Evolutionary conservation across 2,888 invertebrate species (phyloP).

Genomic region (Lithophane semibrunnea): DNA sequence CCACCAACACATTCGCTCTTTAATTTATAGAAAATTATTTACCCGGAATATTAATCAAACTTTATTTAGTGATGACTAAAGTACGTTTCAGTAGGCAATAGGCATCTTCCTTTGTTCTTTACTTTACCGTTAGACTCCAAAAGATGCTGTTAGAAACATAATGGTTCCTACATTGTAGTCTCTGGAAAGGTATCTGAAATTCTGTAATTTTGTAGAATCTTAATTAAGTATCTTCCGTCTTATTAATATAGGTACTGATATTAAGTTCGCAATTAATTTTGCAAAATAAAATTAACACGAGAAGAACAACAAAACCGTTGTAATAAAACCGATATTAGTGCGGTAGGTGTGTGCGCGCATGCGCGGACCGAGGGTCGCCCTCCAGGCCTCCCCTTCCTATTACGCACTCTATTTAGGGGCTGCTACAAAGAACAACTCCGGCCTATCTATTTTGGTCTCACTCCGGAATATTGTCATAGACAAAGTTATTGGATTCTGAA

Average conservation of each 20-base stretch:
- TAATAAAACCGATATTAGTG: constrained; percentile 88
- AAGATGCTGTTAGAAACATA: constrained; percentile 18
- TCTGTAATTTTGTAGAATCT: constrained; percentile 13
- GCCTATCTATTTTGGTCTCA: constrained; percentile 89
- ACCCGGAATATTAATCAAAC: constrained; percentile 15
- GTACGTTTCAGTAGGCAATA: constrained; percentile 3
- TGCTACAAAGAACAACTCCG: constrained; percentile 87
- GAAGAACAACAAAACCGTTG: constrained; percentile 84
- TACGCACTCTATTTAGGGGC: constrained; percentile 90
- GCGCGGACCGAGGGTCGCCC: constrained; percentile 82
- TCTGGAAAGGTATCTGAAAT: neutral
- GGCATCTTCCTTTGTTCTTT: constrained; percentile 41
- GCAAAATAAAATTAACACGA: constrained; percentile 73
- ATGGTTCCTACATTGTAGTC: neutral
- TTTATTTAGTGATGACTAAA: constrained; percentile 2
- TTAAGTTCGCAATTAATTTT: constrained; percentile 60
- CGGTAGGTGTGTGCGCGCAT: constrained; percentile 77
- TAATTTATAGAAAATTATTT: constrained; percentile 37
- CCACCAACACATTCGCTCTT: constrained; percentile 47
- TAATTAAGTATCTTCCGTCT: constrained; percentile 22
- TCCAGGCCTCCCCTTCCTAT: constrained; percentile 86
- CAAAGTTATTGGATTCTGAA: constrained; percentile 85
- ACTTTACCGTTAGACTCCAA: neutral
- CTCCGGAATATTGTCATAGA: constrained; percentile 86
- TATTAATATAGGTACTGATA: constrained; percentile 35